Evolutionary conservation across 2,888 invertebrate genomes (phyloP).

Genomic region (Nomada hirtipes): DNA sequence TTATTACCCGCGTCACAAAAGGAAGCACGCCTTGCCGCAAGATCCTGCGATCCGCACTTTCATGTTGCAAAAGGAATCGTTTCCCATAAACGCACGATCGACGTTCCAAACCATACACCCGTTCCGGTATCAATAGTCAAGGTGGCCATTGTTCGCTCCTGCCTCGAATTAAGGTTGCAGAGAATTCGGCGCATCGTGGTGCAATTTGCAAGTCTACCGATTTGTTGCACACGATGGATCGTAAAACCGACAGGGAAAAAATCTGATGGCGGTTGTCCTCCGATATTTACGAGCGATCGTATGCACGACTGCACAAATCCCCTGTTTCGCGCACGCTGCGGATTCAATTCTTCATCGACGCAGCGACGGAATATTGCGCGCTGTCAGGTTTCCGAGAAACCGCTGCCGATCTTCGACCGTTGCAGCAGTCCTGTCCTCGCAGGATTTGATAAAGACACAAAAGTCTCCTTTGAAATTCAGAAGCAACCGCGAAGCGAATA

Average conservation of each 20-base stretch:
- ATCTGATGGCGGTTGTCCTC: constrained; percentile 27
- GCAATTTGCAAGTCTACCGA: constrained; percentile 46
- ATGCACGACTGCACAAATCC: constrained; percentile 45
- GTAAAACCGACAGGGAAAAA: constrained; percentile 47
- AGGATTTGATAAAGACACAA: neutral
- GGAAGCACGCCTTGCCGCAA: neutral
- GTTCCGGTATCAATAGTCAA: neutral
- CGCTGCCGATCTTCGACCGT: too few species aligned
- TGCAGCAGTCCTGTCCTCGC: neutral
- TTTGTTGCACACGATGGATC: constrained; percentile 52
- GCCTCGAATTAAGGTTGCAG: neutral
- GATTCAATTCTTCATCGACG: constrained; percentile 35
- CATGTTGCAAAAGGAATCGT: neutral
- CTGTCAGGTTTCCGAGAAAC: constrained; percentile 1
- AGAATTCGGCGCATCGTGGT: constrained; percentile 20
- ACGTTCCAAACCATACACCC: neutral
- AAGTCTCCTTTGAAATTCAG: neutral
- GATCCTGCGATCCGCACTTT: neutral
- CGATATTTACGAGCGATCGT: constrained; percentile 56
- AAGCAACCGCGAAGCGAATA: too few species aligned
- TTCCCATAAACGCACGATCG: neutral
- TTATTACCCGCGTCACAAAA: constrained; percentile 33
- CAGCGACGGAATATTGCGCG: neutral
- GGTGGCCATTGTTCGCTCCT: neutral
- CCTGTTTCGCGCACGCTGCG: constrained; percentile 31